Base-by-base conservation (phyloP, 2,797 vertebrate species). In the Clarias laeviceps region DNA sequence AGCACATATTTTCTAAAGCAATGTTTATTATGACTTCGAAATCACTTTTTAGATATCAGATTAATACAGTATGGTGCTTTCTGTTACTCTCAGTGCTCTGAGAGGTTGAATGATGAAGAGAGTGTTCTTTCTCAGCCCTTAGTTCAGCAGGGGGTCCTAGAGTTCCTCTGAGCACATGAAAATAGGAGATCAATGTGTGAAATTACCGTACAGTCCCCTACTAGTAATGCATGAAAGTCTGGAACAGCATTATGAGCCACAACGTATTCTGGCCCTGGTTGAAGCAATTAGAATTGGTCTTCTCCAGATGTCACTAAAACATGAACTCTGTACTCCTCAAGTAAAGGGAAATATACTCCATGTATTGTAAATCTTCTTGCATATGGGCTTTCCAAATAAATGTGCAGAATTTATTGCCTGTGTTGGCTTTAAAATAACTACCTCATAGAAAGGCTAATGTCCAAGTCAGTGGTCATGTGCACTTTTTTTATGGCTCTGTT, bases 121-220 rank as follows among this genome's bases (percentile, higher is more conserved):
- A 83, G 57, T 27, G 34, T 84, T 27, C 20, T 57, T 45, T 69
- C 70, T 89, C 79, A 65, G 59, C 69, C 69, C 27, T 82, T 61
- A 45, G 29, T 61, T 50, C 82, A 84, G 57, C 32, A 69, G 54
- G 69, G 40, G 59, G 65, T 57, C 65, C 76, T 83, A 45, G 77
- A 56, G 62, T 45, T 72, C 77, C 80, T 80, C 54, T 81, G 76
- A 32, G 68, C 82, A 50, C 22, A 32, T 85, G 83, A 59, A 87
- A 87, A 84, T 86, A 11, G 66, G 65, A 73, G 65, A 79, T 84
- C 40, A 37, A 89, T 87, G 77, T 85, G 70, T 81, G 56, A 61
- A 68, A 40, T 72, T 80, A 78, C 22, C 5, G 4, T 57, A 50
- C 68, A 80, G 11, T 8, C 54, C 80, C 62, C 80, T 34, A 84